phyloP scores from a whole-genome alignment of 2,113 vertebrate species.

The Carlito syrichta region DNA sequence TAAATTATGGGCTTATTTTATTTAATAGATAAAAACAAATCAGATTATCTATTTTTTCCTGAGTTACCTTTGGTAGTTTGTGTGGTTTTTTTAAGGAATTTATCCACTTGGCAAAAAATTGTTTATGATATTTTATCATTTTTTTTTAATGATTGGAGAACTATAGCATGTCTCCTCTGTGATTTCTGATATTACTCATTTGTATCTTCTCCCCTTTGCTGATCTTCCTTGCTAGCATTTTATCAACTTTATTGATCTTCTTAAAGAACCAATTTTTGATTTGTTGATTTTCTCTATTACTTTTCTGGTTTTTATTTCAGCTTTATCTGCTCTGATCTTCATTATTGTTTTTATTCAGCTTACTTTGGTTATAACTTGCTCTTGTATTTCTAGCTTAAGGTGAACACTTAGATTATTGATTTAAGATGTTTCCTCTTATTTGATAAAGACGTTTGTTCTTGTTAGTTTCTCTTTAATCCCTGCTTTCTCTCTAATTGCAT shows the following conservation, averaged over 20 bases:
- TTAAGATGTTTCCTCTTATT: background rate
- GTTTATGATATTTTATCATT: background rate
- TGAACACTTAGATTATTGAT: background rate
- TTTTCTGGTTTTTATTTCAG: background rate
- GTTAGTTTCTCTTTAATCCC: background rate
- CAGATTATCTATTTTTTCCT: background rate
- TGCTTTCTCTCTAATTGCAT: background rate
- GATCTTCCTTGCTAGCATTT: background rate
- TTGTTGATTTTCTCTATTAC: background rate
- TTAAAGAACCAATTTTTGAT: background rate
- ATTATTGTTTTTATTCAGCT: background rate
- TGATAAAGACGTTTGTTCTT: background rate
- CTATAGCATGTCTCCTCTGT: background rate
- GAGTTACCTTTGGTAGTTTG: background rate
- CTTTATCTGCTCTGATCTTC: background rate
- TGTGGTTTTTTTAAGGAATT: background rate
- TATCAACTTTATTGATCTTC: background rate
- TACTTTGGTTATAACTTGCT: background rate
- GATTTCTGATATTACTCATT: background rate
- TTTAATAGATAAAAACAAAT: background rate
- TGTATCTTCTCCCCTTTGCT: background rate
- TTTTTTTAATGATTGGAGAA: background rate
- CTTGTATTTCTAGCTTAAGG: background rate
- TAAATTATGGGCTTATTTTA: background rate
- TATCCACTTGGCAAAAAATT: background rate